phyloP scores from a whole-genome alignment of 2,113 vertebrate genomes.

The Lophochroa leadbeateri region DNA sequence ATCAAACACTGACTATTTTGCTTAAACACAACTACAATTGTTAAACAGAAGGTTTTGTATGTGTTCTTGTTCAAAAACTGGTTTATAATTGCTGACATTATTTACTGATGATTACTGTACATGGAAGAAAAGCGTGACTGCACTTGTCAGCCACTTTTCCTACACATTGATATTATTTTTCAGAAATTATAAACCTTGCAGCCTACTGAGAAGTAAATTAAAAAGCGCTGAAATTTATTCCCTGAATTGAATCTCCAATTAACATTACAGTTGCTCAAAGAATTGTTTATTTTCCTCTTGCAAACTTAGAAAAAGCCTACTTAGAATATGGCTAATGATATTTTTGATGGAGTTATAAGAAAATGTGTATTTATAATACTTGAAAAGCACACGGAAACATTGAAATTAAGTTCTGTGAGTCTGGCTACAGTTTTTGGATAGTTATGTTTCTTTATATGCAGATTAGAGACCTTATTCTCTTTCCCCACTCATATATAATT shows the following conservation, averaged over 20 bases:
- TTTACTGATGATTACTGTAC: background rate
- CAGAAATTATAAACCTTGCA: background rate
- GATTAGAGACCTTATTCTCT: background rate
- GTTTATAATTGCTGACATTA: background rate
- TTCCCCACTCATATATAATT: background rate
- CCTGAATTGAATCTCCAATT: background rate
- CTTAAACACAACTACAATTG: background rate
- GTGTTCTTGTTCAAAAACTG: background rate
- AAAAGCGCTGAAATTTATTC: background rate
- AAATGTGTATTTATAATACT: background rate
- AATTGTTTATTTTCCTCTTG: background rate
- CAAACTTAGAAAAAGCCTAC: background rate
- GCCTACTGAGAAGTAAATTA: constrained; percentile 43
- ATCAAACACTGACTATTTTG: background rate
- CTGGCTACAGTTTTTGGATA: background rate
- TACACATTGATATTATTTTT: background rate
- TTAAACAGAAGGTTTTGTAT: background rate
- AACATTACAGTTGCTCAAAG: background rate
- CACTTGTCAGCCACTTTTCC: background rate
- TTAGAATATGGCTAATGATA: background rate
- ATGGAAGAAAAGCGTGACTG: background rate
- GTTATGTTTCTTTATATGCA: background rate
- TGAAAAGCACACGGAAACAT: background rate
- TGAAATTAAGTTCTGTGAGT: background rate
- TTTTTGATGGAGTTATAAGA: background rate